Percentiles rank a stretch among this genome's conserved stretches.
Evolutionary conservation across 2,113 vertebrate species (phyloP).

Genomic region (Pelusios castaneus): DNA sequence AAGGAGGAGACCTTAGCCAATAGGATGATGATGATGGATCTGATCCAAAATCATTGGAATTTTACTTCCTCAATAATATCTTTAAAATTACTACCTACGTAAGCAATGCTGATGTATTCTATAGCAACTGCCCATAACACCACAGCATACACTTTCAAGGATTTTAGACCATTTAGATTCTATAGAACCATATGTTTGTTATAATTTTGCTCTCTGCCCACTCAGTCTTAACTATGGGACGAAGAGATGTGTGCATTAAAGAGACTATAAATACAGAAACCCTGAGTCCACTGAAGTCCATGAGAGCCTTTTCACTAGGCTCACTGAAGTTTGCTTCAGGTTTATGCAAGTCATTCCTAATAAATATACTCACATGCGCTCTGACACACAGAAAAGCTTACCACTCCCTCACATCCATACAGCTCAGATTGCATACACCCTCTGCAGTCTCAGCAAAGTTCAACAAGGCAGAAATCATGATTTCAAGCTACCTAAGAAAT

Average conservation of each 20-base stretch:
- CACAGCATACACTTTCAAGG: neutral
- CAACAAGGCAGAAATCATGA: neutral
- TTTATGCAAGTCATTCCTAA: neutral
- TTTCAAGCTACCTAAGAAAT: neutral
- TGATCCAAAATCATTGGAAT: neutral
- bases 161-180: neutral
- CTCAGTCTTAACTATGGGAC: neutral
- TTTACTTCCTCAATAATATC: neutral
- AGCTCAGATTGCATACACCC: neutral
- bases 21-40: neutral
- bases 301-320: neutral
- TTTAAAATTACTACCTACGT: accelerated
- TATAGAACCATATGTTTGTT: neutral
- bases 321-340: neutral
- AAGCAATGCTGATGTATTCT: neutral
- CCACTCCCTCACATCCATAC: neutral
- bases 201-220: neutral
- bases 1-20: neutral
- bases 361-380: neutral
- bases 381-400: neutral
- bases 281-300: too few species aligned
- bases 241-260: neutral
- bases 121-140: neutral
- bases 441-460: neutral
- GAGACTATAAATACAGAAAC: neutral